Conservation (phyloP, 2,797 vertebrate genomes). For the Hirundo rustica region DNA sequence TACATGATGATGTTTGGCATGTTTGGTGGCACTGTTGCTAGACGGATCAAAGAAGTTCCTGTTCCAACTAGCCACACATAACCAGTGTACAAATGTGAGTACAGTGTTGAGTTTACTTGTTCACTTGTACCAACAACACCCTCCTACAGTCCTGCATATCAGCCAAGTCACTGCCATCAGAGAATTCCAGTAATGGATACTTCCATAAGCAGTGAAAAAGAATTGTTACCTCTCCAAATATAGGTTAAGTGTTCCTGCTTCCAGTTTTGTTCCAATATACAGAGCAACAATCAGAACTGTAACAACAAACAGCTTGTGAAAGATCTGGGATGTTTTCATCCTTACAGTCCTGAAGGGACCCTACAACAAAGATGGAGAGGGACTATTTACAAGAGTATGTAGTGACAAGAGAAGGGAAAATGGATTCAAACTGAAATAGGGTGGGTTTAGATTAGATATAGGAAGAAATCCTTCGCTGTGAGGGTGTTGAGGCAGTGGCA, state of each 20-base stretch:
- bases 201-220: neutral
- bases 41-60: neutral
- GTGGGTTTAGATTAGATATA: neutral
- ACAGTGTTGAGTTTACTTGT: neutral
- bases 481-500: neutral
- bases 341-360: neutral
- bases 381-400: neutral
- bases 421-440: neutral
- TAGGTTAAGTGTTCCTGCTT: neutral
- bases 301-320: neutral
- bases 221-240: neutral
- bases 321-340: neutral
- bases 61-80: neutral
- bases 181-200: neutral
- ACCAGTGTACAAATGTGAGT: accelerated
- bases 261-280: neutral
- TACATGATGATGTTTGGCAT: neutral
- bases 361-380: neutral
- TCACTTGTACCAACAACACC: neutral
- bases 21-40: neutral
- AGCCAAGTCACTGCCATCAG: neutral
- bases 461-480: neutral
- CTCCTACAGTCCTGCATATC: neutral
- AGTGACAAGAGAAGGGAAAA: neutral
- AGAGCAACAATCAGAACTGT: neutral